Evolutionary conservation across 1,140 invertebrate species (phyloP), one percentile per base, ranked within the genome.

Genomic region (Branchinecta lindahli): DNA sequence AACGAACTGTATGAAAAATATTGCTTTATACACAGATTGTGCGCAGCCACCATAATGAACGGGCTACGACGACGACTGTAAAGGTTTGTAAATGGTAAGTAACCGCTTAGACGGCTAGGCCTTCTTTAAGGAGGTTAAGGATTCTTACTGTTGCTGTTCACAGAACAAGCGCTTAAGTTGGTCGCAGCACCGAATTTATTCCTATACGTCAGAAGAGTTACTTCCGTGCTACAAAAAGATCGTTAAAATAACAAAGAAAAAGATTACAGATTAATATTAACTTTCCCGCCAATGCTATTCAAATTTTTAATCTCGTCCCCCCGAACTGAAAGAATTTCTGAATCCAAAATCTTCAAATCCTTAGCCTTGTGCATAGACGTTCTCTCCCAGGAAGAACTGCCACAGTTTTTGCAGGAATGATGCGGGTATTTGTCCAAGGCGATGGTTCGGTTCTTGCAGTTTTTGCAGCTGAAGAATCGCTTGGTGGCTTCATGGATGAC

Each of bases 401-500:
- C 83, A 76, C 92, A 95, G 75, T 87, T 89, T 67, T 84, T 85
- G 77, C 92, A 96, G 70, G 85, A 82, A 70, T 84, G 79, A 44
- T 85, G 81, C 2, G 93, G 94, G 66, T 94, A 79, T 72, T 88
- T 82, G 45, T 90, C 86, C 33, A 94, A 82, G 65, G 85, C 86
- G 66, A 87, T 83, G 5, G 88, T 92, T 74, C 92, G 84, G 75
- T 90, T 88, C 45, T 85, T 86, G 79, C 94, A 97, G 76, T 92
- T 85, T 33, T 82, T 82, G 80, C 94, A 96, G 78, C 90, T 88
- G 79, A 94, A 97, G 78, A 96, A 96, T 71, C 91, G 82, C 76
- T 96, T 96, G 18, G 85, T 82, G 0, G 88, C 87, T 72, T 81
- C 77, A 76, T 92, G 85, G 9, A 88, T 82, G 1, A 88, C 83